Base-by-base conservation (phyloP, 2,113 vertebrate species). In the Bos javanicus region DNA sequence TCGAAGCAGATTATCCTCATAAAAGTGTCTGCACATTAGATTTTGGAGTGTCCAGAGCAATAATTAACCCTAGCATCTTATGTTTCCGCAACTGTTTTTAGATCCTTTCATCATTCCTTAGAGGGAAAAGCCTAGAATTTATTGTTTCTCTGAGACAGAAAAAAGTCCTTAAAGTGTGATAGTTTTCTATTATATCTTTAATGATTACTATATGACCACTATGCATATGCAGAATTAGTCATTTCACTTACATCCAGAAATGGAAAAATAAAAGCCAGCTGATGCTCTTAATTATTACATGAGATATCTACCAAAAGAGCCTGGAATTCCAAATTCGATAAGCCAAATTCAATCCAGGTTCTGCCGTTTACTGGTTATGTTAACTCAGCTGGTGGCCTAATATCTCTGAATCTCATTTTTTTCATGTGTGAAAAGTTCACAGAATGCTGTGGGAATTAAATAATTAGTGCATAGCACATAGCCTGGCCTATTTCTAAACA, bases 1-100 rank as follows among this genome's bases (percentile, higher is more conserved):
- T 90, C 87, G 11, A 88, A 90, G 76, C 33, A 85, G 50, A 92
- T 96, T 91, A 96, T 93, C 28, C 64, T 56, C 74, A 92, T 96
- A 92, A 87, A 97, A 83, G 80, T 94, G 36, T 91, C 64, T 74
- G 26, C 16, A 15, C 5, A 48, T 84, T 57, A 88, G 33, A 89
- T 39, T 84, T 93, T 90, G 16, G 46, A 57, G 28, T 52, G 10
- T 76, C 21, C 52, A 74, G 48, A 83, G 26, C 9, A 46, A 81
- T 87, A 89, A 71, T 56, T 80, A 95, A 97, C 26, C 82, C 23
- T 30, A 54, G 26, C 12, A 54, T 25, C 59, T 84, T 78, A 6
- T 11, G 56, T 95, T 96, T 96, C 46, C 57, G 26, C 56, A 43
- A 57, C 16, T 56, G 10, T 8, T 84, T 25, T 76, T 90, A 82